phyloP scores from a whole-genome alignment of 2,113 vertebrate species.

The Mesocricetus auratus region DNA sequence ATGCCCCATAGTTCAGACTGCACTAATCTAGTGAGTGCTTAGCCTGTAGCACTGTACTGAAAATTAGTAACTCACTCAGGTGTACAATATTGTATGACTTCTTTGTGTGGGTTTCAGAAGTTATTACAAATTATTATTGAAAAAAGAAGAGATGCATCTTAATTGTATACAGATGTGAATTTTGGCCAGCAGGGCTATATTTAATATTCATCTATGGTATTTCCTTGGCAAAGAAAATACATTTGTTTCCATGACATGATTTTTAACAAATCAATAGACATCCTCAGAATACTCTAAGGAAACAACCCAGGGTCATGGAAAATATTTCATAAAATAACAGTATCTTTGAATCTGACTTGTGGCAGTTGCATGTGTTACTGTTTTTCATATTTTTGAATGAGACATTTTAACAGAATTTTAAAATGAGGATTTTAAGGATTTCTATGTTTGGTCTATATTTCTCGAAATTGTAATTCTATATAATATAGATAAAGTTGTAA shows the following conservation, averaged over 20 bases:
- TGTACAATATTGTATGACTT: background rate
- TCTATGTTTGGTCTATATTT: background rate
- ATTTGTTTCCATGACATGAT: slow-evolving; percentile 73
- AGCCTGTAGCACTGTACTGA: slow-evolving; percentile 21
- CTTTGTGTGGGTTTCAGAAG: slow-evolving; percentile 42
- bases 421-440: slow-evolving; percentile 45
- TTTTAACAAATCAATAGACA: slow-evolving; percentile 75
- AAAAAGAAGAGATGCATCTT: slow-evolving; percentile 70
- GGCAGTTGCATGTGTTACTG: slow-evolving; percentile 16
- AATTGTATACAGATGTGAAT: slow-evolving; percentile 86
- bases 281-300: slow-evolving; percentile 79
- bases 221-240: slow-evolving; percentile 84
- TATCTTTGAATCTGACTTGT: slow-evolving; percentile 65
- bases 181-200: slow-evolving; percentile 81
- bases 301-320: slow-evolving; percentile 76
- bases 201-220: slow-evolving; percentile 79
- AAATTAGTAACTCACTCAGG: slow-evolving; percentile 53
- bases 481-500: background rate
- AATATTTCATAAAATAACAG: slow-evolving; percentile 70
- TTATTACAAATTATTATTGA: slow-evolving; percentile 70
- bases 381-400: slow-evolving; percentile 26
- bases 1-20: background rate
- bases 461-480: slow-evolving; percentile 15
- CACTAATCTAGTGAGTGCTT: background rate
- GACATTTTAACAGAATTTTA: slow-evolving; percentile 56